Evolutionary conservation across 2,888 invertebrate species (phyloP).

Genomic region (Rhynchonema sp.): DNA sequence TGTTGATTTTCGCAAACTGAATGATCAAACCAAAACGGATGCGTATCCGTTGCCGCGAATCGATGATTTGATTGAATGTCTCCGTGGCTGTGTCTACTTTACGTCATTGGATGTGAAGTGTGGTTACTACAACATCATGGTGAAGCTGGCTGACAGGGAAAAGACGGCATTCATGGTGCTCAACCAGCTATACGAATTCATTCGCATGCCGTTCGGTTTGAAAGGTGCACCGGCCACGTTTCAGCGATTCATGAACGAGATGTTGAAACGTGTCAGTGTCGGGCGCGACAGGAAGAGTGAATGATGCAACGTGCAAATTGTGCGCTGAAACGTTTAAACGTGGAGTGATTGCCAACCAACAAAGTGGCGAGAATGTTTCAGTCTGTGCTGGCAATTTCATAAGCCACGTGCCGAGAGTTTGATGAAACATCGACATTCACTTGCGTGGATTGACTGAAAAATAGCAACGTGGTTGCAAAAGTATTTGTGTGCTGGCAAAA

Average conservation of each 20-base stretch:
- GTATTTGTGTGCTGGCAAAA: too few relatives aligned
- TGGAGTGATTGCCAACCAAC: too few relatives aligned
- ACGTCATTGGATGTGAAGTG: slow-evolving; percentile 11
- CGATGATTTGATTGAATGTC: slow-evolving; percentile 8
- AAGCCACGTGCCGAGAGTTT: too few relatives aligned
- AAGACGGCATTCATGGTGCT: slow-evolving; percentile 14
- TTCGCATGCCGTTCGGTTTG: slow-evolving; percentile 17
- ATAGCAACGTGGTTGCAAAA: too few relatives aligned
- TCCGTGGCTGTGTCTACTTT: slow-evolving; percentile 9
- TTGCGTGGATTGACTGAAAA: too few relatives aligned
- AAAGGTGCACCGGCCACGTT: slow-evolving; percentile 15
- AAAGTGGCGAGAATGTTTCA: too few relatives aligned
- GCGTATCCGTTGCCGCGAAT: slow-evolving; percentile 13
- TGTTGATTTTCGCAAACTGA: slow-evolving; percentile 14
- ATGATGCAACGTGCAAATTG: too few relatives aligned
- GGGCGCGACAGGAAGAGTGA: too few relatives aligned
- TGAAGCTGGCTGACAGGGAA: slow-evolving; percentile 9
- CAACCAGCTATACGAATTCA: slow-evolving; percentile 13
- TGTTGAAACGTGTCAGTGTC: too few relatives aligned
- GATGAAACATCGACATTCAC: too few relatives aligned
- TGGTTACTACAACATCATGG: slow-evolving; percentile 15
- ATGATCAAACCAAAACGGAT: slow-evolving; percentile 10
- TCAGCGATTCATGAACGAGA: slow-evolving; percentile 15
- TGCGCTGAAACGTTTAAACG: too few relatives aligned
- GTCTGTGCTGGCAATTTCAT: too few relatives aligned